Base-by-base conservation (phyloP, 2,888 invertebrate species). In the Thymelicus lineola region DNA sequence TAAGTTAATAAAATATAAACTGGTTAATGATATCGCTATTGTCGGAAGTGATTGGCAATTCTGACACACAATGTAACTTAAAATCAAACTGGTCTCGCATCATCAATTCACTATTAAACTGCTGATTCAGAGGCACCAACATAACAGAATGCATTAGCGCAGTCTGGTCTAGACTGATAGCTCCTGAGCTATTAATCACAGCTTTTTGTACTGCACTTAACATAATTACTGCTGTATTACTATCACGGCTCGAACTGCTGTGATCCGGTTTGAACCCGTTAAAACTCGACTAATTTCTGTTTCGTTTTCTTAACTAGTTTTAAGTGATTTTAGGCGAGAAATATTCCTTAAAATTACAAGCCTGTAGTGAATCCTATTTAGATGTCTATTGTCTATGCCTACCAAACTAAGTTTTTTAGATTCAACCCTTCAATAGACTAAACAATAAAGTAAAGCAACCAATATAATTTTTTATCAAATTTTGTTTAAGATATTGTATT, bases 141-240 rank as follows among this genome's bases (percentile, higher is more conserved):
- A 42, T 42, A 42, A 58, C 69, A 72, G 73, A 75, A 72, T 75
- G 80, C 80, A 81, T 81, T 81, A 81, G 72, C 66, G 72, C 65
- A 76, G 50, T 80, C 78, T 80, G 76, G 89, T 89, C 89, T 90
- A 90, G 90, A 90, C 89, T 82, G 88, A 89, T 90, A 85, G 86
- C 82, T 79, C 75, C 74, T 79, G 79, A 80, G 85, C 84, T 82
- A 89, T 90, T 90, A 90, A 90, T 90, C 90, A 90, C 79, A 17
- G 85, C 80, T 88, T 89, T 90, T 90, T 89, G 89, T 88, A 46
- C 72, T 74, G 84, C 88, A 87, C 89, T 90, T 89, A 86, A 81
- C 88, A 89, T 90, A 90, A 90, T 90, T 88, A 83, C 89, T 73
- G 72, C 17, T 50, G 50, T 50, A 50, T 50, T 53, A 53, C 53